Percentiles rank a stretch among this genome's conserved stretches.
Conservation (phyloP, 2,113 vertebrate genomes). For the Brachyhypopomus gauderio region DNA sequence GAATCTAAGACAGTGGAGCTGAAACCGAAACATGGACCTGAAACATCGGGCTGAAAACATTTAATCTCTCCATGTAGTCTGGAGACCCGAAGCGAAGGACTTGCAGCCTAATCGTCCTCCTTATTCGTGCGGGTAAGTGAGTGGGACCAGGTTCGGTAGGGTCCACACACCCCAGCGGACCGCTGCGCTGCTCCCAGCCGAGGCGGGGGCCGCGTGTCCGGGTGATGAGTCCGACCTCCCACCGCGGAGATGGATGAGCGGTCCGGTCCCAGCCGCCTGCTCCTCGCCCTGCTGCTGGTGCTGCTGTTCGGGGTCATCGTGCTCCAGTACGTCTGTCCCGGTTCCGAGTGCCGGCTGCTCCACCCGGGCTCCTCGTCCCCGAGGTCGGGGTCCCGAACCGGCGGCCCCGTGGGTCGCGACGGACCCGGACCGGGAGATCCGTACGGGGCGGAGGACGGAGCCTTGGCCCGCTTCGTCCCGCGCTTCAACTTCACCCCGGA, state of each 20-base stretch:
- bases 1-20: not conserved
- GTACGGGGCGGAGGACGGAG: slow-evolving; percentile 88
- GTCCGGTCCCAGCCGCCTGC: slow-evolving; percentile 81
- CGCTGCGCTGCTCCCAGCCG: slow-evolving; percentile 38
- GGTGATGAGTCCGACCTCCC: slow-evolving; percentile 72
- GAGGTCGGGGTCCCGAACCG: slow-evolving; percentile 37
- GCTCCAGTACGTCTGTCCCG: slow-evolving; percentile 92
- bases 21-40: not conserved
- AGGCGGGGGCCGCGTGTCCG: slow-evolving; percentile 42
- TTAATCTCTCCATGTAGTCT: not conserved
- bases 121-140: not conserved
- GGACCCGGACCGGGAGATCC: slow-evolving; percentile 76
- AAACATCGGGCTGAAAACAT: not conserved
- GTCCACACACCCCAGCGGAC: not conserved
- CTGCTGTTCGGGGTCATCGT: slow-evolving; percentile 90
- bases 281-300: slow-evolving; percentile 86
- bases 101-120: not conserved
- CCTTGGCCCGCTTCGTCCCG: slow-evolving; percentile 84
- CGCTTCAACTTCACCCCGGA: slow-evolving; percentile 86
- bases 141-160: not conserved
- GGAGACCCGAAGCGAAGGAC: no score
- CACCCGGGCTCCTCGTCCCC: slow-evolving; percentile 74
- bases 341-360: slow-evolving; percentile 86
- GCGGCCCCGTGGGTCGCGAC: slow-evolving; percentile 39
- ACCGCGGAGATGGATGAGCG: slow-evolving; percentile 91